phyloP scores from a whole-genome alignment of 2,113 vertebrate genomes.

The Neolamprologus variostigma region DNA sequence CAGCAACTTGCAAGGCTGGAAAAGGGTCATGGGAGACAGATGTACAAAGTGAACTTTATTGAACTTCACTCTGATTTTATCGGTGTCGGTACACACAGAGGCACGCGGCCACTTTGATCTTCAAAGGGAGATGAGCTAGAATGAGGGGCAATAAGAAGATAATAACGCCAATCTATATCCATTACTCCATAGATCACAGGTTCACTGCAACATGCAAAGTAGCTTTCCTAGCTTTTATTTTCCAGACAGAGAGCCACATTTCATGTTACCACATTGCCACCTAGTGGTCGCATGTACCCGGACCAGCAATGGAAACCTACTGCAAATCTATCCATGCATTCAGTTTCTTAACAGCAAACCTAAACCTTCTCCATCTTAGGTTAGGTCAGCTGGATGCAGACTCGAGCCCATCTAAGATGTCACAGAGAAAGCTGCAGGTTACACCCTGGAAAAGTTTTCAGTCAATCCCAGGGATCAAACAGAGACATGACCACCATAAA shows the following conservation, averaged over 20 bases:
- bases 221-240: not conserved
- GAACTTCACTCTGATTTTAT: slow-evolving; percentile 63
- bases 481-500: not conserved
- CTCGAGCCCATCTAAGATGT: not conserved
- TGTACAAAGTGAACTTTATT: slow-evolving; percentile 55
- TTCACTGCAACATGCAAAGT: not conserved
- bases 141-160: slow-evolving; percentile 63
- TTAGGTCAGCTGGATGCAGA: not conserved
- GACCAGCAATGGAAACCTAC: not conserved
- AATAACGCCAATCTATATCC: slow-evolving; percentile 56
- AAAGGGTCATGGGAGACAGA: not conserved
- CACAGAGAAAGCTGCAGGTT: not conserved
- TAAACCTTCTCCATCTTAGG: not conserved
- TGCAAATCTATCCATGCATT: not conserved
- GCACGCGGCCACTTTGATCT: slow-evolving; percentile 61
- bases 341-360: not conserved
- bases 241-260: not conserved
- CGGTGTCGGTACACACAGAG: slow-evolving; percentile 53
- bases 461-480: rapidly evolving
- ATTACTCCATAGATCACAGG: slow-evolving; percentile 53
- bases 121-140: slow-evolving; percentile 68
- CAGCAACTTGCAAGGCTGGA: not conserved
- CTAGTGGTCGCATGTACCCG: slow-evolving; percentile 21
- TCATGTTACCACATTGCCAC: slow-evolving; percentile 58
- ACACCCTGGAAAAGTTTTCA: not conserved